Base-by-base conservation (phyloP, 2,797 vertebrate species). In the Smutsia temminckii region DNA sequence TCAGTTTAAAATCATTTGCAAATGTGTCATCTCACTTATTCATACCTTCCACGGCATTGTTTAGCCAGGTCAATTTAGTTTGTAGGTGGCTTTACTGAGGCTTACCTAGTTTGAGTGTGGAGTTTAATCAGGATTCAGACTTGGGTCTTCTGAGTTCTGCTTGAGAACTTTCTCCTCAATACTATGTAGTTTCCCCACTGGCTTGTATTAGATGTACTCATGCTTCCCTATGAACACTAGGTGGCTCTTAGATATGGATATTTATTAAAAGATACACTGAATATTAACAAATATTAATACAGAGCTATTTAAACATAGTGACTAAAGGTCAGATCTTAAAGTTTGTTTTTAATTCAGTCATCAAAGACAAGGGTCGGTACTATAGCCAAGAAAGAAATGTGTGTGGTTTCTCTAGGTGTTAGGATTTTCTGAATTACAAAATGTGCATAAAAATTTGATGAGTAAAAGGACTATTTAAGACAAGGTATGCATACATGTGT, bases 1-100 rank as follows among this genome's bases (percentile, higher is more conserved):
- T 85, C 75, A 84, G 46, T 81, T 96, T n/a, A 72, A 72, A 71
- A 63, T 89, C 20, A 8, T 68, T 94, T 95, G 42, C 27, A 84
- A 49, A 25, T 61, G 14, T 69, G 51, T 81, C 71, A 59, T 63
- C 77, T 87, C 59, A 29, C 20, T 37, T 27, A 61, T 75, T 42
- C 40, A 1, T 46, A 23, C 7, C 32, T 68, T 51, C 18, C 46
- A 2, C 16, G 32, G 21, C 23, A 27, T 42, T 85, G 12, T 72
- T 84, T 89, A 63, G 57, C 59, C 6, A 51, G 27, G 51, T 81
- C 32, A 57, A 2, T 80, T 63, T 57, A 46, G 75, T 55, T 83
- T 71, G 8, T 20, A 68, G 83, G 27, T 63, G 29, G 16, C 23
- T 8, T 53, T 14, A 25, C 17, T 13, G 34, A 79, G 86, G 29